These are phyloP conservation scores for Rhamphomyia laevipes DNA, from an alignment of 2,888 invertebrate species.

Conservation along the genomic window DNA sequence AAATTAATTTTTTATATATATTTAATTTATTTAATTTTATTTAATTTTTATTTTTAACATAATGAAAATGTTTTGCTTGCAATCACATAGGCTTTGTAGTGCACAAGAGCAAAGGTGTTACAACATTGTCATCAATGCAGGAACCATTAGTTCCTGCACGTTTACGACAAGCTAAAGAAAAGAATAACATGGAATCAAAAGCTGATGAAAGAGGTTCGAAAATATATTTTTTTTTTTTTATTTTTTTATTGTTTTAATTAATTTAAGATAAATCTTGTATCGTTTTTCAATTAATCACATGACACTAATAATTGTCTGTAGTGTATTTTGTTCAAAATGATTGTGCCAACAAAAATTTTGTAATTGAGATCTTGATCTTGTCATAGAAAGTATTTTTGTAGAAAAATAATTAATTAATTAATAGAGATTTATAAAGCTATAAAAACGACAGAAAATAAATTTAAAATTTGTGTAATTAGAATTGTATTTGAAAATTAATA, in stretches of 20 bases:
- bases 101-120: slow-evolving; percentile 65
- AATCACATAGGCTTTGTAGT: slow-evolving; percentile 51
- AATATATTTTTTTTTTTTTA: slow-evolving; percentile 8
- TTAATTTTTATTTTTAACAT: background rate
- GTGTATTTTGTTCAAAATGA: too few species aligned
- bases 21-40: background rate
- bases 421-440: too few species aligned
- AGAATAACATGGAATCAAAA: slow-evolving; percentile 49
- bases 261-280: background rate
- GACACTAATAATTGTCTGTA: too few species aligned
- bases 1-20: background rate
- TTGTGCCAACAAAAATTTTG: too few species aligned
- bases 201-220: slow-evolving; percentile 53
- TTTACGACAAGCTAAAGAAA: slow-evolving; percentile 49
- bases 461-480: too few species aligned
- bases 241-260: slow-evolving; percentile 8
- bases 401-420: too few species aligned
- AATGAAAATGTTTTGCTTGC: background rate
- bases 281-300: too few species aligned
- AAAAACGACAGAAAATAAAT: too few species aligned
- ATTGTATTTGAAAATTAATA: too few species aligned
- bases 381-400: too few species aligned
- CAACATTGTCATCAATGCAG: slow-evolving; percentile 58
- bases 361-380: too few species aligned
- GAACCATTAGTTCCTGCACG: slow-evolving; percentile 48